Conservation (phyloP, 2,113 vertebrate genomes). For the Fulmarus glacialis region DNA sequence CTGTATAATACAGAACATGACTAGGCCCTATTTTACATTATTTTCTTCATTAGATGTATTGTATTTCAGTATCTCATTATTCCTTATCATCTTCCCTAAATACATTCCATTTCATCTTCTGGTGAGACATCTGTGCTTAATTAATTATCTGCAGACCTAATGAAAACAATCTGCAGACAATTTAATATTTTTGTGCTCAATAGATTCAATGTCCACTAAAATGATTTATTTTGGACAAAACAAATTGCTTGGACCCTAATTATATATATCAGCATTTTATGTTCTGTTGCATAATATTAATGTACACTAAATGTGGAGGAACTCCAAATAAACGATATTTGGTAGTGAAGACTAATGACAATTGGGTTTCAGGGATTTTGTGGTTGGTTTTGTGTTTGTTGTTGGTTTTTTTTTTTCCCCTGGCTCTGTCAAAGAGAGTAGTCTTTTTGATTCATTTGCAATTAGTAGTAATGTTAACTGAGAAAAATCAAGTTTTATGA, state of each 20-base stretch:
- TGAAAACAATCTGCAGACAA: not conserved
- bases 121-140: not conserved
- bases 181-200: not conserved
- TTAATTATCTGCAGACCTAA: conserved; percentile 14
- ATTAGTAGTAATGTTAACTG: not conserved
- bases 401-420: not conserved
- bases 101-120: not conserved
- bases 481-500: not conserved
- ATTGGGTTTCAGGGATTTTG: not conserved
- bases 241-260: not conserved
- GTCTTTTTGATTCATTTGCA: not conserved
- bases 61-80: conserved; percentile 7
- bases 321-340: not conserved
- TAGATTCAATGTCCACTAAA: not conserved
- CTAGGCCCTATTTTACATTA: not conserved
- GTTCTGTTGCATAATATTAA: not conserved
- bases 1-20: not conserved
- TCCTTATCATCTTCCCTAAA: not conserved
- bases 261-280: not conserved
- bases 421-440: not conserved
- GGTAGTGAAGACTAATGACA: not conserved
- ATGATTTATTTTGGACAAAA: not conserved
- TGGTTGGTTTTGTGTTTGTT: no score
- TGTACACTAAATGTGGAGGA: not conserved
- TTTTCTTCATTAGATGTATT: not conserved